Evolutionary conservation across 2,888 invertebrate species (phyloP).

Genomic region (Drosophila tanythrix): DNA sequence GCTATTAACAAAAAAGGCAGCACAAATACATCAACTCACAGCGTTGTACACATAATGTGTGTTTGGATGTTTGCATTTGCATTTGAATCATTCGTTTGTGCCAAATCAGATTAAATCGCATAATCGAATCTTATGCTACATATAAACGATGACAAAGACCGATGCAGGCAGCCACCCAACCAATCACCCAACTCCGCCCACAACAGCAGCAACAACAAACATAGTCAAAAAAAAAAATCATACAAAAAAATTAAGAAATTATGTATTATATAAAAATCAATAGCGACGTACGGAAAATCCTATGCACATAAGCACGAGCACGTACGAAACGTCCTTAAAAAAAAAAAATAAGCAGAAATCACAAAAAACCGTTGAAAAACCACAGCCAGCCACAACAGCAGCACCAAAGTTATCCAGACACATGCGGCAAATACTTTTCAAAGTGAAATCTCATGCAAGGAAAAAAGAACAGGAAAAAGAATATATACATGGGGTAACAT

Average conservation of each 20-base stretch:
- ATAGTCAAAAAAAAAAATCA: constrained; percentile 13
- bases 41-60: constrained; percentile 12
- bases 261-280: constrained; percentile 79
- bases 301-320: constrained; percentile 74
- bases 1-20: constrained; percentile 68
- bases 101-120: constrained; percentile 80
- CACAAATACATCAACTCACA: constrained; percentile 11
- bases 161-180: constrained; percentile 60
- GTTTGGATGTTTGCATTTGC: constrained; percentile 61
- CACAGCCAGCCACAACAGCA: constrained; percentile 72
- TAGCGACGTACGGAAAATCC: constrained; percentile 77
- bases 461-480: constrained; percentile 15
- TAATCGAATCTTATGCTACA: constrained; percentile 76
- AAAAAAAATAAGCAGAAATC: constrained; percentile 31
- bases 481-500: constrained; percentile 35
- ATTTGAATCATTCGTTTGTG: constrained; percentile 80
- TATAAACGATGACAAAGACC: constrained; percentile 77
- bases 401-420: constrained; percentile 74
- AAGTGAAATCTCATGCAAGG: constrained; percentile 75
- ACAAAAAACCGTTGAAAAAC: constrained; percentile 38
- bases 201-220: constrained; percentile 21
- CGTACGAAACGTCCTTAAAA: constrained; percentile 74
- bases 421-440: constrained; percentile 81
- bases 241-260: constrained; percentile 61
- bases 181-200: constrained; percentile 51